These are phyloP conservation scores for Uloborus plumipes DNA, from an alignment of 2,888 invertebrate species.

Conservation along the genomic window DNA sequence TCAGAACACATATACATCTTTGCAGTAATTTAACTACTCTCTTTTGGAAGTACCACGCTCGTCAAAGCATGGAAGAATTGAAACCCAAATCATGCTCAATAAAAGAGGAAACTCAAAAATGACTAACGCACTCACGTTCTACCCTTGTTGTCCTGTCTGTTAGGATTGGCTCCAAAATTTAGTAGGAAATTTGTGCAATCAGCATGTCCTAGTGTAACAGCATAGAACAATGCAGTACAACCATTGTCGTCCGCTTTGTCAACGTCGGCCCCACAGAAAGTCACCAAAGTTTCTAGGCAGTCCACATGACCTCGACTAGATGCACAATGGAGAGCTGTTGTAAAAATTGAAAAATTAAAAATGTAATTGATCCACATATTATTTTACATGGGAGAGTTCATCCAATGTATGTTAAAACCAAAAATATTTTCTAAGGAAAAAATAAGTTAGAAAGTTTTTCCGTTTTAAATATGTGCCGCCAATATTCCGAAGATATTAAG, in stretches of 20 bases:
- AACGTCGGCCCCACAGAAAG: constrained; percentile 88
- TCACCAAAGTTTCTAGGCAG: constrained; percentile 88
- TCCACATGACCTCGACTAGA: constrained; percentile 95
- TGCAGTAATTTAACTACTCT: too few species aligned
- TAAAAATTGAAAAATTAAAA: too few species aligned
- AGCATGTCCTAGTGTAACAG: constrained; percentile 94
- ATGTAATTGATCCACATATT: too few species aligned
- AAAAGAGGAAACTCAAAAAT: neutral
- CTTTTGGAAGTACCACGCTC: too few species aligned
- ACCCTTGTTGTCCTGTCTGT: constrained; percentile 92
- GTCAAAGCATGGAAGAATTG: too few species aligned
- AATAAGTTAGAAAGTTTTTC: too few species aligned
- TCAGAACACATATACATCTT: too few species aligned
- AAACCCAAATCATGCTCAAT: too few species aligned
- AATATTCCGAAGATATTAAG: neutral
- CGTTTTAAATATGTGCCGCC: too few species aligned
- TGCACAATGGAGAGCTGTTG: constrained; percentile 90
- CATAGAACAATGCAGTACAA: constrained; percentile 96
- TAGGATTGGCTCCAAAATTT: constrained; percentile 90
- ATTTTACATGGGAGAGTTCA: too few species aligned
- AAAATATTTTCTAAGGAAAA: too few species aligned
- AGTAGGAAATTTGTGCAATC: constrained; percentile 91
- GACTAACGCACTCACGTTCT: constrained; percentile 77
- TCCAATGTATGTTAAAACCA: too few species aligned
- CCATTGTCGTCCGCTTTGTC: constrained; percentile 94